Percentiles rank a stretch among this genome's conserved stretches.
These are phyloP conservation scores for Apotomis turbidana DNA, from an alignment of 2,888 invertebrate species.

Conservation along the genomic window DNA sequence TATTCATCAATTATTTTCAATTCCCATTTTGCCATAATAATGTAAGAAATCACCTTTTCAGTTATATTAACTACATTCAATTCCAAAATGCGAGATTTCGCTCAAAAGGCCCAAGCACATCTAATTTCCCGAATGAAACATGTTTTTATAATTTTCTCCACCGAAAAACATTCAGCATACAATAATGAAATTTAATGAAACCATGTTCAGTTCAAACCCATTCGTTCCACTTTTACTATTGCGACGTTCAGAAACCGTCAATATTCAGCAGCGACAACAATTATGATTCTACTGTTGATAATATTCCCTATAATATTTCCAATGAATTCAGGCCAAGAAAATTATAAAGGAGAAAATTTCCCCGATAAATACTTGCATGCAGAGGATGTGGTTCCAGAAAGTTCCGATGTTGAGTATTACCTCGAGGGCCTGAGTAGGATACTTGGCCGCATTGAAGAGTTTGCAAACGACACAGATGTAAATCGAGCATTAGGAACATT, in stretches of 20 bases:
- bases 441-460: neutral
- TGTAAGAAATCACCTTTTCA: too few relatives aligned
- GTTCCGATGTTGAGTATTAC: constrained; percentile 4
- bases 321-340: neutral
- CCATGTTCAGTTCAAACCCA: too few relatives aligned
- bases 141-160: too few relatives aligned
- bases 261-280: neutral
- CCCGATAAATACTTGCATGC: constrained; percentile 9
- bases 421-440: constrained; percentile 2
- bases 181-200: too few relatives aligned
- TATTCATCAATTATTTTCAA: too few relatives aligned
- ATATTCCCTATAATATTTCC: neutral
- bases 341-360: constrained; percentile 18
- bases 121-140: too few relatives aligned
- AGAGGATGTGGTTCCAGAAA: neutral
- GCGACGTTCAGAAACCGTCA: neutral
- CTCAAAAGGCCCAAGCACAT: too few relatives aligned
- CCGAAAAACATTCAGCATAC: too few relatives aligned
- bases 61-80: too few relatives aligned
- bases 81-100: too few relatives aligned
- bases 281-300: constrained; percentile 1
- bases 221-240: neutral
- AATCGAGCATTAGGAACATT: constrained; percentile 14
- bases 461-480: constrained; percentile 1
- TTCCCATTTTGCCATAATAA: too few relatives aligned